Evolutionary conservation across 2,888 invertebrate species (phyloP).

Genomic region (Apantesis nais): DNA sequence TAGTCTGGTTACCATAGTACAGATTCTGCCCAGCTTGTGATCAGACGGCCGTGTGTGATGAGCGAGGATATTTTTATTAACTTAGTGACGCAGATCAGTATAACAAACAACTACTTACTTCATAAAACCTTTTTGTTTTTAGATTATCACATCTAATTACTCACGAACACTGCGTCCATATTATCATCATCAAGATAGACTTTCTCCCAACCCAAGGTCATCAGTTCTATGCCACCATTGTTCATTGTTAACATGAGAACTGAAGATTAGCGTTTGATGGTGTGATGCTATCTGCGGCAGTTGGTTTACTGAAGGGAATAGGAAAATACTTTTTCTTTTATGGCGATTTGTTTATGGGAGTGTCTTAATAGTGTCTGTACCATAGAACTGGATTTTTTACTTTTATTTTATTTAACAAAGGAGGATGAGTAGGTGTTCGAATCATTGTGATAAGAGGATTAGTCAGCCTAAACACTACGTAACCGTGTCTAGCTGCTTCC

Average conservation of each 20-base stretch:
- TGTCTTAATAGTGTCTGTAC: not conserved
- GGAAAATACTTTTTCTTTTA: conserved; percentile 4
- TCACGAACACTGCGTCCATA: not conserved
- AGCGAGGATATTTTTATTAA: too few species aligned
- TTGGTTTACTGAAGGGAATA: conserved; percentile 5
- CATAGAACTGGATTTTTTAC: too few species aligned
- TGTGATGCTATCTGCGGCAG: not conserved
- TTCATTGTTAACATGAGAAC: conserved; percentile 50
- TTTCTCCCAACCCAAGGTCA: conserved; percentile 54
- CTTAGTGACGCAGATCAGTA: not conserved
- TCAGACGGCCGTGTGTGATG: too few species aligned
- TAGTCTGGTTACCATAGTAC: too few species aligned
- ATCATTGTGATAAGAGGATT: too few species aligned
- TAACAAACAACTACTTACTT: not conserved
- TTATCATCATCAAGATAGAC: conserved; percentile 25
- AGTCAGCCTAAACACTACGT: too few species aligned
- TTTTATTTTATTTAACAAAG: too few species aligned
- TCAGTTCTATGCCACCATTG: conserved; percentile 43
- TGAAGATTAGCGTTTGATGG: conserved; percentile 5
- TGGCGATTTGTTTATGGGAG: not conserved
- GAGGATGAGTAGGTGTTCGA: too few species aligned
- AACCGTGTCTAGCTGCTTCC: too few species aligned
- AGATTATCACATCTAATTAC: conserved; percentile 16
- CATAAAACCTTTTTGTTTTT: not conserved
- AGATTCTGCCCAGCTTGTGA: too few species aligned